Conservation (phyloP, 2,113 vertebrate species). For the human region DNA sequence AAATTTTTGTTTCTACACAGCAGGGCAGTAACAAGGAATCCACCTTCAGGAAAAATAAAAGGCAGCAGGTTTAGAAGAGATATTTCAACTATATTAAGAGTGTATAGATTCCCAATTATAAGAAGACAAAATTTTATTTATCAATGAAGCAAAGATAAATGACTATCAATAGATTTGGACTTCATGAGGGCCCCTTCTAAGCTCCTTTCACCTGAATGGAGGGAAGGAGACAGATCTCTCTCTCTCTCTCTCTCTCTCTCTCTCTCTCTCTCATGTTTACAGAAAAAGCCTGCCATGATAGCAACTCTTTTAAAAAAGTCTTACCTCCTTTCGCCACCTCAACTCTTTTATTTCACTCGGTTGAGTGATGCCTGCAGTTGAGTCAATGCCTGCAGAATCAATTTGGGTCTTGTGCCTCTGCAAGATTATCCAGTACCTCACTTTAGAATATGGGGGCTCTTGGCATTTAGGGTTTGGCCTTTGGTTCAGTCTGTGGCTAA, state of each 20-base stretch:
- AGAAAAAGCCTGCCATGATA: neutral
- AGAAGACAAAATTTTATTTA: neutral
- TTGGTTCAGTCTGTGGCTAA: neutral
- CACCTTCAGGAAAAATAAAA: slow-evolving; percentile 44
- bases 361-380: neutral
- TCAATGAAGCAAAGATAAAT: neutral
- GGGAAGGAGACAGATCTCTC: neutral
- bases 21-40: slow-evolving; percentile 57
- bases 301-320: neutral
- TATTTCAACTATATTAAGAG: neutral
- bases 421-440: neutral
- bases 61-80: slow-evolving; percentile 63
- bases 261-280: neutral
- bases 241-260: neutral
- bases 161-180: neutral
- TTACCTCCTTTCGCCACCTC: neutral
- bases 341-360: neutral
- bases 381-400: neutral
- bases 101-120: neutral
- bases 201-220: neutral
- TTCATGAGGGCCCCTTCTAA: neutral
- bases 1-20: slow-evolving; percentile 60
- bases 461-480: neutral
- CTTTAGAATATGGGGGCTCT: neutral
- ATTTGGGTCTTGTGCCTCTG: neutral